Base-by-base conservation (phyloP, 2,113 vertebrate species). In the Alaudala cheleensis region DNA sequence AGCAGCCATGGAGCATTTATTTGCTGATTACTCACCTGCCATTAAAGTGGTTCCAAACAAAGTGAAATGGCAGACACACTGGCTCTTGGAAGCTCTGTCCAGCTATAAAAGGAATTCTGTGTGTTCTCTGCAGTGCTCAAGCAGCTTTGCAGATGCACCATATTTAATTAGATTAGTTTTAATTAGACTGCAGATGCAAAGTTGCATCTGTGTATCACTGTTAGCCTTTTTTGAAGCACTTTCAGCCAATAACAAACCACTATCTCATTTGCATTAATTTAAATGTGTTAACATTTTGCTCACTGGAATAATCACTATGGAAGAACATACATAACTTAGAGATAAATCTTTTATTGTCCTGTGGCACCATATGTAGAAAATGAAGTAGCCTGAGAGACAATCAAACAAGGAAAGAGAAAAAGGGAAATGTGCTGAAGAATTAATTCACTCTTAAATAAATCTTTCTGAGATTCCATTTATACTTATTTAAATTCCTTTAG, bases 141-240 rank as follows among this genome's bases (percentile, higher is more conserved):
- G 44, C 23, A 67, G 81, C 84, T 94, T 93, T 96, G 70, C 70
- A 73, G 81, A 91, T 84, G 67, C 74, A 77, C 84, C 64, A 42
- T 90, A 28, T 86, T 96, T 95, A 96, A 90, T 97, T 93, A 91
- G 91, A 93, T 93, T 95, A 88, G 73, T 67, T 95, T 94, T 91
- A 96, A 96, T 96, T 95, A 95, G 94, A 67, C 51, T 78, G 82
- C 71, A 95, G 74, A 95, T 95, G 65, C 51, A 71, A 81, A 90
- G 78, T 90, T 88, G 44, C 78, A 71, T 94, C 94, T 95, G 58
- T 80, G 40, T 92, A 71, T 90, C 87, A 80, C 42, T 85, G 1
- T 74, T 88, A 93, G 86, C 56, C 54, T 78, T 79, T 54, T 90
- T 74, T 45, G 14, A 91, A 94, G 57, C 72, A 39, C 79, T 90